phyloP scores from a whole-genome alignment of 2,888 invertebrate genomes.

The Disparrhopalites patrizii region DNA sequence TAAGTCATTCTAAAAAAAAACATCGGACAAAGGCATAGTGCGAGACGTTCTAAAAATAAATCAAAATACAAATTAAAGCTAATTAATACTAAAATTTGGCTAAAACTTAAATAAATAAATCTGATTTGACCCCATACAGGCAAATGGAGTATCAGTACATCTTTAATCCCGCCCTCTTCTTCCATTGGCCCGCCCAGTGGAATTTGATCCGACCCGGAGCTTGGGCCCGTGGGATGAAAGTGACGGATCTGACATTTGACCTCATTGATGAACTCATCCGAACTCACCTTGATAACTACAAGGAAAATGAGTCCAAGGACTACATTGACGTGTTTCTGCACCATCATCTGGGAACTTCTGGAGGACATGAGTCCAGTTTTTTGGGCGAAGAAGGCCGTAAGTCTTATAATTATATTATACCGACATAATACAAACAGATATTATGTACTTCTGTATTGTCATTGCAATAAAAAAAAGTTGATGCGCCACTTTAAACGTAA shows the following conservation, averaged over 20 bases:
- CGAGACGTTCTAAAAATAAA: not conserved
- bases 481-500: too few species aligned
- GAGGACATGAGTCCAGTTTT: not conserved
- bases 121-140: too few species aligned
- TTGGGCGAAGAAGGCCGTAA: slow-evolving; percentile 8
- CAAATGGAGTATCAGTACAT: not conserved
- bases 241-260: not conserved
- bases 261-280: slow-evolving; percentile 10
- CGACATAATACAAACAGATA: too few species aligned
- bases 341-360: not conserved
- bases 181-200: not conserved
- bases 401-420: too few species aligned
- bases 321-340: slow-evolving; percentile 3
- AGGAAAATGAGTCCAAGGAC: not conserved
- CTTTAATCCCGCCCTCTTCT: not conserved
- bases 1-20: slow-evolving; percentile 5
- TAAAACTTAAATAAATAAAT: too few species aligned
- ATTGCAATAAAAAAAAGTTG: too few species aligned
- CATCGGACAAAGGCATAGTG: too few species aligned
- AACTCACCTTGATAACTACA: not conserved
- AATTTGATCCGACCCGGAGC: slow-evolving; percentile 4
- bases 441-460: too few species aligned
- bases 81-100: too few species aligned
- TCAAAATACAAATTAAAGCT: too few species aligned
- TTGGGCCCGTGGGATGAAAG: not conserved